phyloP scores from a whole-genome alignment of 1,140 invertebrate species.

The Steinernema khuongi region DNA sequence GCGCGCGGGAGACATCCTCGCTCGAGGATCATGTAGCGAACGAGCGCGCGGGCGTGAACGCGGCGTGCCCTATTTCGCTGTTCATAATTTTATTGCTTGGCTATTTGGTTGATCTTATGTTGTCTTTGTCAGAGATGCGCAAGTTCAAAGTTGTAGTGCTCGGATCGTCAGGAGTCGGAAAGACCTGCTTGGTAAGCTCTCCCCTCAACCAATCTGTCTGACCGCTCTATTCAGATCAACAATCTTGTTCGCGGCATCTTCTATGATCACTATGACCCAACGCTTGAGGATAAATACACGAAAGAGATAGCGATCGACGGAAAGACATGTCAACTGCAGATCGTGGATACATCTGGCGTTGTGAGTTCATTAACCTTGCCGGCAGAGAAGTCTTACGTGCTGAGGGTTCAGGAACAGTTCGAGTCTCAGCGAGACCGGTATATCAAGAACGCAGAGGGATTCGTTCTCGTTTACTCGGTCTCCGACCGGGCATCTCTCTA shows the following conservation, averaged over 20 bases:
- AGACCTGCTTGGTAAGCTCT: slow-evolving; percentile 72
- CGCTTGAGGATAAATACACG: slow-evolving; percentile 74
- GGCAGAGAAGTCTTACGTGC: neutral
- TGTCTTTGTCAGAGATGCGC: slow-evolving; percentile 71
- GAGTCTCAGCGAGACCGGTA: neutral
- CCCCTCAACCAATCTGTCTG: neutral
- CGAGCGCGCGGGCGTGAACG: neutral
- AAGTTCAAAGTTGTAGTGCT: slow-evolving; percentile 99
- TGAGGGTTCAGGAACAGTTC: neutral
- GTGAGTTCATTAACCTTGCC: slow-evolving; percentile 12
- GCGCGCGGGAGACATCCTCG: neutral
- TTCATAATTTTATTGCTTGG: slow-evolving; percentile 15
- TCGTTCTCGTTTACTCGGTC: neutral
- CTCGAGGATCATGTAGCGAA: neutral
- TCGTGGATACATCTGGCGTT: slow-evolving; percentile 1
- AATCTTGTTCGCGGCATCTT: slow-evolving; percentile 98
- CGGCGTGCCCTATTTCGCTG: neutral
- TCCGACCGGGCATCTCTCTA: neutral
- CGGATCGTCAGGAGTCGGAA: slow-evolving; percentile 95
- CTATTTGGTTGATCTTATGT: no score
- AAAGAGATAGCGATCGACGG: slow-evolving; percentile 52
- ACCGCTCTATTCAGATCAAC: slow-evolving; percentile 67
- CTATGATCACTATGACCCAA: slow-evolving; percentile 99
- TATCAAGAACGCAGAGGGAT: neutral
- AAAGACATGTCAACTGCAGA: neutral